Percentiles rank a stretch among this genome's conserved stretches.
Evolutionary conservation across 64 coral and sea anemone species (phyloP).

Genomic region (Pocillopora verrucosa): DNA sequence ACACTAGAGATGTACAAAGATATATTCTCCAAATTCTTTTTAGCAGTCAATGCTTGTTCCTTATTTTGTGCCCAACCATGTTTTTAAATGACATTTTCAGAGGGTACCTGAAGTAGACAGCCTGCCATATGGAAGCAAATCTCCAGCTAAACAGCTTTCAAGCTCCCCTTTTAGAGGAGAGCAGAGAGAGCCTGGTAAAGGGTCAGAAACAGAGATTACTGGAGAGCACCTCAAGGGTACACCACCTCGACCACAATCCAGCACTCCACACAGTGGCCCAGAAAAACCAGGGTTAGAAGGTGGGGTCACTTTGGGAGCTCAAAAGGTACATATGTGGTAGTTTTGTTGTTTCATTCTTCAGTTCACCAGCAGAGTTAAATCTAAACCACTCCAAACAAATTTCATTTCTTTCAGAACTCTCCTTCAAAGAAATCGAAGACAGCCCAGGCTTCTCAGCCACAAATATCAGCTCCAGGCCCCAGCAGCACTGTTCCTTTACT

Average conservation of each 20-base stretch:
- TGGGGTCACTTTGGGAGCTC: neutral
- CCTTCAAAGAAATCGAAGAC: conserved; percentile 21
- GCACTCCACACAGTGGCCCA: neutral
- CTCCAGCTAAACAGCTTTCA: conserved; percentile 3
- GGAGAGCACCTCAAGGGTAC: neutral
- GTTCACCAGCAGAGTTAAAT: neutral
- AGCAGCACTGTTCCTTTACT: neutral
- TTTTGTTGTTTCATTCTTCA: neutral
- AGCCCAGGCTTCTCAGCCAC: conserved; percentile 30
- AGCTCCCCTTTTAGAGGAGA: neutral
- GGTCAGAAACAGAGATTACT: neutral
- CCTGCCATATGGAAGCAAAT: neutral
- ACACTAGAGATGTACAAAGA: neutral
- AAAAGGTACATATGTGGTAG: neutral
- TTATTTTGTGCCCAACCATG: neutral
- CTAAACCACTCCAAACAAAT: neutral
- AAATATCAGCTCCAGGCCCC: conserved; percentile 15
- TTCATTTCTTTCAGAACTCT: neutral
- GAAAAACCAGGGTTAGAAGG: neutral
- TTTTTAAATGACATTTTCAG: neutral
- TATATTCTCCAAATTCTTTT: no score
- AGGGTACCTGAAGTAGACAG: neutral
- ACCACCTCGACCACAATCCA: conserved; percentile 14
- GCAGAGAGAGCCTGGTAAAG: neutral
- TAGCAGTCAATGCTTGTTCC: neutral